Base-by-base conservation (phyloP, 1,140 invertebrate species). In the Bicyclus anynana region DNA sequence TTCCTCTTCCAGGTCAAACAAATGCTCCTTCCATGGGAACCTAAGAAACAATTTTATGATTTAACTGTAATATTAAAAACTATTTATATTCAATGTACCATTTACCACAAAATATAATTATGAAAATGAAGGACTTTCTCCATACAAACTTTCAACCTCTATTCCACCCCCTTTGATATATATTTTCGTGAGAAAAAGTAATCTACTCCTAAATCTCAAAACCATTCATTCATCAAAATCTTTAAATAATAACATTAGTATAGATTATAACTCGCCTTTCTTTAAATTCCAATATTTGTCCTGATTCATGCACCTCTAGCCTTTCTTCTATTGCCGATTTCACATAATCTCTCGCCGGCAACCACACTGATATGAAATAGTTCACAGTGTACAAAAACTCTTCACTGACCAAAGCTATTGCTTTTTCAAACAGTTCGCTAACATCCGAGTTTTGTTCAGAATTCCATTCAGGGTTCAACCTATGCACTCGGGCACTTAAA, bases 401-500 rank as follows among this genome's bases (percentile, higher is more conserved):
- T 21, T 87, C 77, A 1, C 95, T 94, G 3, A 94, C 95, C 50
- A 97, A 67, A 46, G 91, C 77, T 89, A 98, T 93, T 0, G 98
- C 98, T 83, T 93, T 91, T 0, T 89, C 48, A 77, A 97, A 97
- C 27, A 89, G 67, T 51, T 90, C 87, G 64, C 94, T 87, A 12
- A 89, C 65, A 77, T 93, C 78, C 5, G 89, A 59, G 26, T 80
- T 81, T 33, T 87, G 80, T 57, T 85, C 90, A 74, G 90, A 91
- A 80, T 98, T 98, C 98, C 98, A 99, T 20, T 90, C 79, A 12
- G 96, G 95, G 89, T 99, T 99, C 0, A 99, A 88, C 59, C 91
- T 86, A 5, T 84, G 83, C 2, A 99, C 94, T 72, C 97, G 89
- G 1, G 91, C 88, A 78, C 93, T 94, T 3, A 99, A 74, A 82